These are phyloP conservation scores for Eulemur rubriventer DNA, from an alignment of 2,797 vertebrate genomes.

Conservation along the genomic window DNA sequence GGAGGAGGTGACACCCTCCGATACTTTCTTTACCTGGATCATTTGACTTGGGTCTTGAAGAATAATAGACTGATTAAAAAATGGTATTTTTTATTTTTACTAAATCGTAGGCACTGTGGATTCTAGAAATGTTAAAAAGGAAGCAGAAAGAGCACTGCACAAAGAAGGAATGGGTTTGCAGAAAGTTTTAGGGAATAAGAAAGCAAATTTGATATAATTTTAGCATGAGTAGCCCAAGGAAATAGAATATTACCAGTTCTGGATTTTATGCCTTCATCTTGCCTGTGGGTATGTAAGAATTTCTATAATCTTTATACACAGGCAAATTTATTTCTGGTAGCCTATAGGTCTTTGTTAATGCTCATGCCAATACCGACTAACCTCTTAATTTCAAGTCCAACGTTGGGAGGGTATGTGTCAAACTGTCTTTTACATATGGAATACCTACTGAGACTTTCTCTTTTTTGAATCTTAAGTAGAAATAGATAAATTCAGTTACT, in stretches of 20 bases:
- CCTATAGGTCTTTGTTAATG: background rate
- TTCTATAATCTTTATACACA: background rate
- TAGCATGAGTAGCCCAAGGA: background rate
- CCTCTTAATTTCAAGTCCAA: conserved; percentile 16
- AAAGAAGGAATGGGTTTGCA: background rate
- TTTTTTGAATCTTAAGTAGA: background rate
- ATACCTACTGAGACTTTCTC: background rate
- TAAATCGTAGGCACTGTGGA: background rate
- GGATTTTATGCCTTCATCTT: background rate
- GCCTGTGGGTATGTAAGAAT: background rate
- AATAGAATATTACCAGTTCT: background rate
- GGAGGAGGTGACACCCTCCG: background rate
- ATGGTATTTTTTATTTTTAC: background rate
- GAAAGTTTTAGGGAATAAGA: background rate
- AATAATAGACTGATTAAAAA: background rate
- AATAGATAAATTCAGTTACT: background rate
- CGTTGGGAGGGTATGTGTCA: background rate
- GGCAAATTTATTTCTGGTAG: conserved; percentile 11
- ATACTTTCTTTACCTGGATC: background rate
- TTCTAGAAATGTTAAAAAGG: background rate
- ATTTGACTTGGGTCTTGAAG: background rate
- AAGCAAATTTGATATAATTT: conserved; percentile 23
- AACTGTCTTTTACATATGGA: background rate
- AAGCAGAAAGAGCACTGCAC: background rate
- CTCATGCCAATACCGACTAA: background rate